Evolutionary conservation across 1,140 invertebrate genomes (phyloP).

Genomic region (Gryllus bimaculatus): DNA sequence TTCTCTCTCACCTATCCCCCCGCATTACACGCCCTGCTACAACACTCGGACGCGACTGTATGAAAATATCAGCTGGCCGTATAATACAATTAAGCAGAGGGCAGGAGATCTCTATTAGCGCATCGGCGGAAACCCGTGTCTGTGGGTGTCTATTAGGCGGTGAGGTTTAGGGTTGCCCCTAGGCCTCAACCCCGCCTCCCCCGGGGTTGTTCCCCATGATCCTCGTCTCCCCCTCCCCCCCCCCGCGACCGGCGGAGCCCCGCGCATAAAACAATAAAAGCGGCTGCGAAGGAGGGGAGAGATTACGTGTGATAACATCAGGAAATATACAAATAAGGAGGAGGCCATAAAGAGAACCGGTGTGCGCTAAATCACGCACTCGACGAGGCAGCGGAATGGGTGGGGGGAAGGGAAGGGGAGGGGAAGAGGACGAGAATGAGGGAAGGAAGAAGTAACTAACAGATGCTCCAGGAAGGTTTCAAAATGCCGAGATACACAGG

Average conservation of each 20-base stretch:
- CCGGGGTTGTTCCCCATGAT: background rate
- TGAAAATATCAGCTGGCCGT: background rate
- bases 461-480: too few relatives aligned
- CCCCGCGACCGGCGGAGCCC: background rate
- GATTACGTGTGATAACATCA: conserved; percentile 4
- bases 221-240: background rate
- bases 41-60: background rate
- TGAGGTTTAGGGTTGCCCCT: background rate
- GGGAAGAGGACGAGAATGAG: too few relatives aligned
- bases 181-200: background rate
- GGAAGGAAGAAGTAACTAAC: too few relatives aligned
- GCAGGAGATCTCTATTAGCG: background rate
- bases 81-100: background rate
- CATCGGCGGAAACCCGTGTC: background rate
- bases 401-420: too few relatives aligned
- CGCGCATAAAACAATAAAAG: background rate
- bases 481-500: too few relatives aligned
- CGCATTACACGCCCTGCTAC: too few relatives aligned
- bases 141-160: background rate
- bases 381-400: too few relatives aligned
- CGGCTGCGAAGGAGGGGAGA: background rate
- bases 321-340: conserved; percentile 5
- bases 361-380: background rate
- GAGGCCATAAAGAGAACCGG: background rate
- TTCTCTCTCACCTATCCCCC: too few relatives aligned